phyloP scores from a whole-genome alignment of 2,113 vertebrate genomes.

The Solea solea region DNA sequence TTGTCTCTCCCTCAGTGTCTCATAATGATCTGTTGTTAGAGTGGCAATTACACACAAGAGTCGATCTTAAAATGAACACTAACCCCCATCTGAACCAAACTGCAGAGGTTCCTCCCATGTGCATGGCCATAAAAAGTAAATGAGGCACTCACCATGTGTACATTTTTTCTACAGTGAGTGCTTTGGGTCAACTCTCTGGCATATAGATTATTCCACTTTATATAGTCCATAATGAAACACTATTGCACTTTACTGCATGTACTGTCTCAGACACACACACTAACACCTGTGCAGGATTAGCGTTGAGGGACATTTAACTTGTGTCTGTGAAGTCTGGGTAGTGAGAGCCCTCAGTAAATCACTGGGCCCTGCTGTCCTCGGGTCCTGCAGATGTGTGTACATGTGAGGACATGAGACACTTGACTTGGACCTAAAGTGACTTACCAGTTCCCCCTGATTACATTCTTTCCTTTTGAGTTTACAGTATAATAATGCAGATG shows the following conservation, averaged over 20 bases:
- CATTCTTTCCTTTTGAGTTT: too few relatives aligned
- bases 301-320: constrained; percentile 48
- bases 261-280: constrained; percentile 14
- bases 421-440: too few relatives aligned
- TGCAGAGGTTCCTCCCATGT: constrained; percentile 42
- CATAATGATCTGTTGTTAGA: constrained; percentile 24
- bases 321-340: constrained; percentile 27
- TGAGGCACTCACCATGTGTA: constrained; percentile 34
- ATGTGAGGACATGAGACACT: neutral
- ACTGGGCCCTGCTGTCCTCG: constrained; percentile 5
- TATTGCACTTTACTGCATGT: constrained; percentile 21
- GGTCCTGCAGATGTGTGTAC: constrained; percentile 38
- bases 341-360: constrained; percentile 17
- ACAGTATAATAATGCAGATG: too few relatives aligned
- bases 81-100: constrained; percentile 48
- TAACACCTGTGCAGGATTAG: constrained; percentile 20
- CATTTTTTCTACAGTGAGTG: constrained; percentile 40
- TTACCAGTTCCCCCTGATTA: too few relatives aligned
- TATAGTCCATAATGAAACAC: constrained; percentile 60
- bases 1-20: constrained; percentile 29
- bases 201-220: constrained; percentile 57
- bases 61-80: constrained; percentile 25
- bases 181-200: constrained; percentile 30
- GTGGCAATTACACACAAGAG: constrained; percentile 17
- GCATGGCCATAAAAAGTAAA: constrained; percentile 51